These are phyloP conservation scores for Sinodicranocentrus sp. DNA, from an alignment of 2,888 invertebrate species.

Conservation along the genomic window DNA sequence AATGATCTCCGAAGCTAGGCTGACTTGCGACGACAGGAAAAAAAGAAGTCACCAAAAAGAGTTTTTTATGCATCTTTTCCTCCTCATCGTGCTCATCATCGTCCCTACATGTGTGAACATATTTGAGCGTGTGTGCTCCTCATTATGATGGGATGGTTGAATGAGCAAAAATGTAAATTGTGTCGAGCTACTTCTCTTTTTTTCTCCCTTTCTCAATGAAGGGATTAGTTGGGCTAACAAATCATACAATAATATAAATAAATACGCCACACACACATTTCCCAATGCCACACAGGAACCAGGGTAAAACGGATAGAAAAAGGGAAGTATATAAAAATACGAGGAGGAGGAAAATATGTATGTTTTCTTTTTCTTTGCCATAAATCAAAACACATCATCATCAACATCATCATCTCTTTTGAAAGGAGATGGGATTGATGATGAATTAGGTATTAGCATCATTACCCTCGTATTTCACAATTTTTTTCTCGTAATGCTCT, in stretches of 20 bases:
- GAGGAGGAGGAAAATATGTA: neutral
- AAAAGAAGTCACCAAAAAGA: slow-evolving; percentile 22
- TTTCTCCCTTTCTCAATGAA: neutral
- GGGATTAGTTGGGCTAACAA: neutral
- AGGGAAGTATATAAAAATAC: neutral
- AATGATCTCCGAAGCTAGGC: slow-evolving; percentile 41
- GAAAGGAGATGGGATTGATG: neutral
- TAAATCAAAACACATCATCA: slow-evolving; percentile 14
- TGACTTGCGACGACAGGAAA: slow-evolving; percentile 4
- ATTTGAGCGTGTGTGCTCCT: neutral
- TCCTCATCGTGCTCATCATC: neutral
- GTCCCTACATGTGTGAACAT: neutral
- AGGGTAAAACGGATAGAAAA: neutral
- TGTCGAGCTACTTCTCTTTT: neutral
- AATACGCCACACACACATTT: neutral
- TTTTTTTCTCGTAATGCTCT: too few relatives aligned
- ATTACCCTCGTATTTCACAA: neutral
- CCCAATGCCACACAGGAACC: slow-evolving; percentile 11
- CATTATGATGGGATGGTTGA: slow-evolving; percentile 6
- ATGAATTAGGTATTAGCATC: neutral
- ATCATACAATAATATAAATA: too few relatives aligned
- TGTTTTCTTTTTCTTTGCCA: neutral
- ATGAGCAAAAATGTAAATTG: slow-evolving; percentile 7
- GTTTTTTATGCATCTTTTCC: slow-evolving; percentile 2
- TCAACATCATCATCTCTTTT: neutral